Percentiles rank a stretch among this genome's conserved stretches.
Evolutionary conservation across 2,888 invertebrate genomes (phyloP).

Genomic region (Papilio gigon): DNA sequence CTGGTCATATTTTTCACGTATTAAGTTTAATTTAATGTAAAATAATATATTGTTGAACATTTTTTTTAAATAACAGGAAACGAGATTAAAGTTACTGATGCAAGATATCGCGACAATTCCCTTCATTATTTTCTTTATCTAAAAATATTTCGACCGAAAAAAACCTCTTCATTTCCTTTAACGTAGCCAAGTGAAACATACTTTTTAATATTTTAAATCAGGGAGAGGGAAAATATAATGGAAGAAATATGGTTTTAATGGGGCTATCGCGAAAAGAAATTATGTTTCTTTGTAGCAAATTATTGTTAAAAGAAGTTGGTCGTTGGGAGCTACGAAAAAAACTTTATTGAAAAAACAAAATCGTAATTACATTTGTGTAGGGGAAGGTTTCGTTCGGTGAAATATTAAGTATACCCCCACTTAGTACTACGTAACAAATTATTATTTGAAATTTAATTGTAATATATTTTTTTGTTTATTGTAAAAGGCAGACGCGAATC

Average conservation of each 20-base stretch:
- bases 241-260: slow-evolving; percentile 42
- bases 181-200: slow-evolving; percentile 29
- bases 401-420: not conserved
- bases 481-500: slow-evolving; percentile 38
- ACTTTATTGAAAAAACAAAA: slow-evolving; percentile 42
- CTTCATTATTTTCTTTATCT: slow-evolving; percentile 28
- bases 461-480: not conserved
- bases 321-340: slow-evolving; percentile 22
- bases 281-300: slow-evolving; percentile 39
- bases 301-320: slow-evolving; percentile 42
- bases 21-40: slow-evolving; percentile 16
- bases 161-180: slow-evolving; percentile 34
- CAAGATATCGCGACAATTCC: slow-evolving; percentile 32
- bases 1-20: slow-evolving; percentile 32
- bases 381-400: slow-evolving; percentile 30
- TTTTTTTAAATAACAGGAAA: slow-evolving; percentile 19
- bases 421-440: slow-evolving; percentile 41
- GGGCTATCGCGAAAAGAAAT: slow-evolving; percentile 43
- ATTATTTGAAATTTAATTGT: not conserved
- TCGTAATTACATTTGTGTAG: slow-evolving; percentile 42
- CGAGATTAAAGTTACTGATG: slow-evolving; percentile 17
- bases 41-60: not conserved
- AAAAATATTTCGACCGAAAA: slow-evolving; percentile 27
- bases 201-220: slow-evolving; percentile 37
- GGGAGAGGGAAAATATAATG: slow-evolving; percentile 27